Evolutionary conservation across 2,888 invertebrate genomes (phyloP), one percentile per base, ranked within the genome.

Genomic region (Diadegma fenestrale): DNA sequence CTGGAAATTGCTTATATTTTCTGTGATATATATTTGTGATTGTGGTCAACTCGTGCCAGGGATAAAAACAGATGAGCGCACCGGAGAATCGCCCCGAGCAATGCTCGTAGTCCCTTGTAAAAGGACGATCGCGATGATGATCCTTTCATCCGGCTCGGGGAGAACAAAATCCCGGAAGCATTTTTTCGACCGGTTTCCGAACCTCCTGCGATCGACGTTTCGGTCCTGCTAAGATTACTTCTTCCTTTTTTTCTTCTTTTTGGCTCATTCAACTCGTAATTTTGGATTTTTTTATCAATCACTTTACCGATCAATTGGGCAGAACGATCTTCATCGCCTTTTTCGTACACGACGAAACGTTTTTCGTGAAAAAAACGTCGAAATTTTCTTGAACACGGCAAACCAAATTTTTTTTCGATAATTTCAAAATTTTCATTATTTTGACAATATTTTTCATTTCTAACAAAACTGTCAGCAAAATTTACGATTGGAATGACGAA

Each of bases 91-190:
- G 82, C 64, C 66, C 37, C 8, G 33, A 54, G 71, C 43, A 66
- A 58, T 82, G 41, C 45, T 68, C 58, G n/a, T n/a, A 58, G 69
- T 58, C 17, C 8, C 33, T 78, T 64, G 73, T 41, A 75, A 78
- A 51, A 78, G 68, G 78, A 83, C 63, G 78, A 78, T n/a, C n/a
- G n/a, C n/a, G n/a, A n/a, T n/a, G 48, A 26, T 61, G 72, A 14
- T 37, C 54, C 19, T 45, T 48, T 61, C 63, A 51, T 79, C 78
- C 68, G 66, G 77, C 71, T 58, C 61, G 72, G 69, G 72, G 69
- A 61, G 72, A 68, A 79, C 54, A 69, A 83, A 75, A 83, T 83
- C 83, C 75, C 83, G 83, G 83, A 83, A 83, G 83, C 68, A 69
- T 83, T 79, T 72, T 78, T 78, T 73, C 78, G 79, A 83, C 79